Conservation (phyloP, 1,140 invertebrate species). For the Musca vetustissima region DNA sequence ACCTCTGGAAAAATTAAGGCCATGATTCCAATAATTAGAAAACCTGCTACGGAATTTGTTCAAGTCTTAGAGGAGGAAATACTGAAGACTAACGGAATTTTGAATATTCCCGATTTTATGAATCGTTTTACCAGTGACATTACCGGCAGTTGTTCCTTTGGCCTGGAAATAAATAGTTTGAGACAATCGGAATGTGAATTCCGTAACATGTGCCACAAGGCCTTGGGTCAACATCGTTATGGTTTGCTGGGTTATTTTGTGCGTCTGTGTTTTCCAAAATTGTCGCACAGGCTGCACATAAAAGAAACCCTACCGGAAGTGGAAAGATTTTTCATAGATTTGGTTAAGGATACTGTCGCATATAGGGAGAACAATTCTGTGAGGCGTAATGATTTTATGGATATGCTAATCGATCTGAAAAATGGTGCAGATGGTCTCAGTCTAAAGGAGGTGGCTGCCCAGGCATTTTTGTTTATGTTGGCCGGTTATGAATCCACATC, state of each 20-base stretch:
- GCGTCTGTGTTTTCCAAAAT: conserved; percentile 33
- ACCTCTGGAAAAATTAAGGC: conserved; percentile 63
- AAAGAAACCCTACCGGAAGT: conserved; percentile 50
- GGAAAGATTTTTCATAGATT: conserved; percentile 57
- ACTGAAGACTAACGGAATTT: conserved; percentile 33
- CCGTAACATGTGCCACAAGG: conserved; percentile 41
- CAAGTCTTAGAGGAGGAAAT: conserved; percentile 27
- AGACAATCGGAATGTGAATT: conserved; percentile 57
- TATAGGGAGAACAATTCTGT: conserved; percentile 57
- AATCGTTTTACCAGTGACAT: conserved; percentile 65
- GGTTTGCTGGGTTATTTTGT: conserved; percentile 27
- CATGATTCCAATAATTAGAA: conserved; percentile 56
- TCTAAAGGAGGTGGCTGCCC: conserved; percentile 31
- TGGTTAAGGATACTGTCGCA: conserved; percentile 56
- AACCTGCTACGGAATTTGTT: conserved; percentile 49
- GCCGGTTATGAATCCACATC: conserved; percentile 38
- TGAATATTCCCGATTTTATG: conserved; percentile 62
- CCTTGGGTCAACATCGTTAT: conserved; percentile 38
- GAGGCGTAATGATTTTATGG: conserved; percentile 60
- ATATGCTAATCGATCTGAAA: conserved; percentile 58
- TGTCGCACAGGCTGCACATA: conserved; percentile 34
- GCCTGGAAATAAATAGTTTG: conserved; percentile 57
- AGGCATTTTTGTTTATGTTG: conserved; percentile 35
- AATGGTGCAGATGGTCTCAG: conserved; percentile 28
- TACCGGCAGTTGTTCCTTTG: conserved; percentile 60